Evolutionary conservation across 2,797 vertebrate genomes (phyloP).

Genomic region (Girardinus metallicus): DNA sequence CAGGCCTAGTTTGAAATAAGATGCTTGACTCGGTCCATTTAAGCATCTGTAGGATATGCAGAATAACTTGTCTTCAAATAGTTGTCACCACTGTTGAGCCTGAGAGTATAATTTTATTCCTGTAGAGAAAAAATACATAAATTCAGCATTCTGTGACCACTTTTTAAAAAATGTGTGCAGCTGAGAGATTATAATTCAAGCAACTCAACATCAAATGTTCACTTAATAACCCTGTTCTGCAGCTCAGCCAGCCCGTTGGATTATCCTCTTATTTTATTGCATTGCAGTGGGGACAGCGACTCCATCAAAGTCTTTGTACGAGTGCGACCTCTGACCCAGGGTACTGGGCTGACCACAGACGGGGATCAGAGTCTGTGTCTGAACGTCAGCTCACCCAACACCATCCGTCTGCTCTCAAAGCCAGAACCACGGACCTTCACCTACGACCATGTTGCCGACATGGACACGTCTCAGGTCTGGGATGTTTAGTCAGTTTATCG

Average conservation of each 20-base stretch:
- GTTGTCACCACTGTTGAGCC: too few relatives aligned
- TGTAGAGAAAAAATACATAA: too few relatives aligned
- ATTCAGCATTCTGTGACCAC: too few relatives aligned
- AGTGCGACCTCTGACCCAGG: constrained; percentile 88
- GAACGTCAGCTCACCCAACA: constrained; percentile 86
- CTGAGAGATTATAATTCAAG: too few relatives aligned
- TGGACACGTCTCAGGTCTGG: constrained; percentile 90
- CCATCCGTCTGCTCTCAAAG: constrained; percentile 90
- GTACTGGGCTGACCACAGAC: constrained; percentile 73
- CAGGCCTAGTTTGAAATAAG: too few relatives aligned
- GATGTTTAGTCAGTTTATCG: background rate
- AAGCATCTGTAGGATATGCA: background rate
- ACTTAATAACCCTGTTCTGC: too few relatives aligned
- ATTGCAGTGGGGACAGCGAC: constrained; percentile 85
- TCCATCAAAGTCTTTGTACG: constrained; percentile 94
- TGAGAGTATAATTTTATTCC: too few relatives aligned
- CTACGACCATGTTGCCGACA: constrained; percentile 93
- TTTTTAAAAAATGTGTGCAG: too few relatives aligned
- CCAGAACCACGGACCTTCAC: constrained; percentile 93
- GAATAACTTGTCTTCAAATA: too few relatives aligned
- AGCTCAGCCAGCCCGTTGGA: too few relatives aligned
- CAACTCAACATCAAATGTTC: too few relatives aligned
- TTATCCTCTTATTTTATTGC: constrained; percentile 5
- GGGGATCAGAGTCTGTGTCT: constrained; percentile 88
- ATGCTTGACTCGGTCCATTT: background rate